Evolutionary conservation across 1,140 invertebrate genomes (phyloP).

Genomic region (Chlorops oryzae): DNA sequence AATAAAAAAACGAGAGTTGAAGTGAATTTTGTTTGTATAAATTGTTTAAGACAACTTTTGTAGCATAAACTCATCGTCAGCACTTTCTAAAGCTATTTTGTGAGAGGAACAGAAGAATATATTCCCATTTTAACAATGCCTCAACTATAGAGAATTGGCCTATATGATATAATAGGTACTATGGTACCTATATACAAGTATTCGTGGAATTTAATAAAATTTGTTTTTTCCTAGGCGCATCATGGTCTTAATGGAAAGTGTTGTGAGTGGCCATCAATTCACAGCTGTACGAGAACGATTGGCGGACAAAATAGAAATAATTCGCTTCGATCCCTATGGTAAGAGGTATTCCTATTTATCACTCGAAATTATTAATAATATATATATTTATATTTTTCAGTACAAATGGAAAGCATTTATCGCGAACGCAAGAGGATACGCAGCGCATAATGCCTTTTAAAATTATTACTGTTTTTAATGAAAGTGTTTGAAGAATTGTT

Average conservation of each 20-base stretch:
- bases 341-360: constrained; percentile 42
- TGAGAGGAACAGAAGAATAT: too few species aligned
- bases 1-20: too few species aligned
- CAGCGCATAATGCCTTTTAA: constrained; percentile 52
- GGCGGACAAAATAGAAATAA: constrained; percentile 69
- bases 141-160: too few species aligned
- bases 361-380: neutral
- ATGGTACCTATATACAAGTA: neutral
- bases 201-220: too few species aligned
- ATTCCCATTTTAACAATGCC: too few species aligned
- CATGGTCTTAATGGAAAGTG: constrained; percentile 71
- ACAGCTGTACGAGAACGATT: constrained; percentile 61
- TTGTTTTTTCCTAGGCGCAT: constrained; percentile 51
- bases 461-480: too few species aligned
- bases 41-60: too few species aligned
- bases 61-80: too few species aligned
- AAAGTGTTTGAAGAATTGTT: neutral
- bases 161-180: neutral
- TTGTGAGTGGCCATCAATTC: constrained; percentile 66
- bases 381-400: constrained; percentile 50
- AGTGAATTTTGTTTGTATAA: too few species aligned
- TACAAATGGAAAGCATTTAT: constrained; percentile 57
- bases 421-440: constrained; percentile 61
- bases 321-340: constrained; percentile 73
- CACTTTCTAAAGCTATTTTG: too few species aligned